Evolutionary conservation across 1,140 invertebrate genomes (phyloP).

Genomic region (Agrilus planipennis): DNA sequence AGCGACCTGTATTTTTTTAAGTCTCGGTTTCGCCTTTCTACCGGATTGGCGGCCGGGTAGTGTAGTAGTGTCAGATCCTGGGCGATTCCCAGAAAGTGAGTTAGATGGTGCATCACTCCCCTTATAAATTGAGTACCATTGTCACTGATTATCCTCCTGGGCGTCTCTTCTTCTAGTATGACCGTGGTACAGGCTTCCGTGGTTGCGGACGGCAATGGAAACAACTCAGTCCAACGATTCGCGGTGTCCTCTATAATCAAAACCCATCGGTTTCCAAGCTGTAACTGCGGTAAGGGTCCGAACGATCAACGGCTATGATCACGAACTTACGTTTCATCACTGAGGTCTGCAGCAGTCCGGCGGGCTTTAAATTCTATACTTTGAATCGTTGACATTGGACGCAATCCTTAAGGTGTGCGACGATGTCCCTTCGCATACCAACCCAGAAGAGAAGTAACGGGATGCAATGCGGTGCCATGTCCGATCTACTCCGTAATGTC

Average conservation of each 20-base stretch:
- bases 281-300: too few relatives aligned
- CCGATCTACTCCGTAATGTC: too few relatives aligned
- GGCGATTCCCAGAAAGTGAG: neutral
- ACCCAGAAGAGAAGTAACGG: too few relatives aligned
- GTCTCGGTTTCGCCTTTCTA: too few relatives aligned
- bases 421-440: neutral
- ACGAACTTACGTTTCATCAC: neutral
- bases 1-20: too few relatives aligned
- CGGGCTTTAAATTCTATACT: too few relatives aligned
- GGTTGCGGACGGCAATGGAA: neutral
- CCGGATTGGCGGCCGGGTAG: too few relatives aligned
- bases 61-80: neutral
- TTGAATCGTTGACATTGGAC: too few relatives aligned
- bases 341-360: too few relatives aligned
- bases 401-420: neutral
- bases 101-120: neutral
- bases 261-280: too few relatives aligned
- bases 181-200: neutral
- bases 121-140: constrained; percentile 4
- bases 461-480: neutral
- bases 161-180: neutral
- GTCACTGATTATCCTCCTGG: neutral
- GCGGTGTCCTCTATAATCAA: neutral
- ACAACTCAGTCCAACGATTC: neutral
- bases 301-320: too few relatives aligned